These are phyloP conservation scores for Protaetia brevitarsis DNA, from an alignment of 1,140 invertebrate species.

Conservation along the genomic window DNA sequence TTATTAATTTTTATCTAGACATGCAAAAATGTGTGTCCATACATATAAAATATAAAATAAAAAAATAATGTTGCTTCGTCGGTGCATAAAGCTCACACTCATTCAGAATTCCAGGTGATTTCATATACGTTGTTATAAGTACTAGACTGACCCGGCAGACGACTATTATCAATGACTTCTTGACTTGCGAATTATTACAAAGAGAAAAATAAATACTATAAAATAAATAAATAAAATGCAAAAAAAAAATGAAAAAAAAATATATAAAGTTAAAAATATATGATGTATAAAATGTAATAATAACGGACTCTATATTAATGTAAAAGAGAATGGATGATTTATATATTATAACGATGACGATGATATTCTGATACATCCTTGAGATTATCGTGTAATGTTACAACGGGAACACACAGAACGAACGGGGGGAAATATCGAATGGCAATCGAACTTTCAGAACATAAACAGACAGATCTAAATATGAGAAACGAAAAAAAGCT, in stretches of 20 bases:
- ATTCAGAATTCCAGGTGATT: constrained; percentile 37
- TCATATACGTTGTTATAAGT: constrained; percentile 25
- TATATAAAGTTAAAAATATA: not conserved
- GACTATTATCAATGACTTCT: constrained; percentile 38
- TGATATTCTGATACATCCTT: too few relatives aligned
- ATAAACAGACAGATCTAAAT: too few relatives aligned
- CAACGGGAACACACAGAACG: too few relatives aligned
- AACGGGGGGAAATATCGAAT: too few relatives aligned
- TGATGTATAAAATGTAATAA: too few relatives aligned
- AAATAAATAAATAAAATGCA: constrained; percentile 3
- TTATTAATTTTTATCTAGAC: too few relatives aligned
- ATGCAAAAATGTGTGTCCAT: not conserved
- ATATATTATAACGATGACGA: too few relatives aligned
- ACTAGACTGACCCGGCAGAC: constrained; percentile 47
- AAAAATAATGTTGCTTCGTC: not conserved
- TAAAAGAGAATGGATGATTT: too few relatives aligned
- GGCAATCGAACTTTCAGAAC: too few relatives aligned
- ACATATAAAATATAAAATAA: not conserved
- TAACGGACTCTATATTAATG: too few relatives aligned
- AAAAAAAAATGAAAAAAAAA: constrained; percentile 15
- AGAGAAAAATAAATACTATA: not conserved
- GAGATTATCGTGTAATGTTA: too few relatives aligned
- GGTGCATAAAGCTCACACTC: constrained; percentile 35
- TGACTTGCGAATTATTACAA: constrained; percentile 20
- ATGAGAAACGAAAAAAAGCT: too few relatives aligned